Base-by-base conservation (phyloP, 1,140 invertebrate genomes). In the Aphidius gifuensis region DNA sequence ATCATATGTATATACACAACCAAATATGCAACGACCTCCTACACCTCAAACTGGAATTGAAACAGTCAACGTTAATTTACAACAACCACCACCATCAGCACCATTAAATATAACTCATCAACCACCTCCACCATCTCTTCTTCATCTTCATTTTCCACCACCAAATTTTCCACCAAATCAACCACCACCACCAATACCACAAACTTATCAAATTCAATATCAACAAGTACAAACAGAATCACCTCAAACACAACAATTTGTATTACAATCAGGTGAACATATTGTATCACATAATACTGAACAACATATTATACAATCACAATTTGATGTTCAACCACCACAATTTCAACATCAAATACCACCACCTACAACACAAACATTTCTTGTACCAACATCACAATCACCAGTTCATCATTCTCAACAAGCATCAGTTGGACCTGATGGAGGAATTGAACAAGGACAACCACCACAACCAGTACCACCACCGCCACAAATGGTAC, bases 181-280 rank as follows among this genome's bases (percentile, higher is more conserved):
- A 61, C 78, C 79, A 32, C 78, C 78, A 0, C 79, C 78, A 9
- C 77, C 78, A 0, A 74, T 80, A 42, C 76, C 78, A 0, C 80
- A 79, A 50, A 79, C 80, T 9, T 80, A 82, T 48, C 80, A 80
- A 60, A 80, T 81, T 59, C 78, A 80, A 23, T 80, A 79, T 48
- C 78, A 80, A 49, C 77, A 77, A 51, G 69, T 78, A 5, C 72
- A 74, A 38, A 65, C 73, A 1, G 62, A 73, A 6, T 69, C 60
- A 6, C 64, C 74, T 3, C 78, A 76, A 53, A 65, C 72, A 4
- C 79, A 78, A 58, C 77, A 79, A 32, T 79, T 79, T 51, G 73
- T 81, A 6, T 61, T 80, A 6, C 77, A 79, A 60, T 69, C 70
- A 7, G 74, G 74, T 5, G 77, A 80, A 9, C 73, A 77, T 44